Percentiles rank a stretch among this genome's conserved stretches.
Conservation (phyloP, 2,113 vertebrate species). For the Nicator chloris region DNA sequence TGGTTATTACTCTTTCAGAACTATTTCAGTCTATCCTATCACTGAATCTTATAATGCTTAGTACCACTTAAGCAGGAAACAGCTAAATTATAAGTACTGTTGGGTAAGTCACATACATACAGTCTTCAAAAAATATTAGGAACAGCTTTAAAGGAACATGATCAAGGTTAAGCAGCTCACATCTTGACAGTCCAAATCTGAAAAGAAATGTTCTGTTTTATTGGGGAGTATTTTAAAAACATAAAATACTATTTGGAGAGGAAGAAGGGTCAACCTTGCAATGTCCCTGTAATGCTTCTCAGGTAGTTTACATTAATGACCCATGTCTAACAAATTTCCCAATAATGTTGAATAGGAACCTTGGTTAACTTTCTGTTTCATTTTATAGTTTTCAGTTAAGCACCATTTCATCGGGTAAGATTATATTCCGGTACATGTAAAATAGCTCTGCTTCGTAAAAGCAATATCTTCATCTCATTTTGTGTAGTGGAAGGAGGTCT, state of each 20-base stretch:
- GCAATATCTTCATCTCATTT: background rate
- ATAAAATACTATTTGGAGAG: background rate
- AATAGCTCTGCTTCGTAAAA: background rate
- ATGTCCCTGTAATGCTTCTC: background rate
- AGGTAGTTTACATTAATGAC: conserved; percentile 24
- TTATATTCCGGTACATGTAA: background rate
- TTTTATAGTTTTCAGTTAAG: conserved; percentile 44
- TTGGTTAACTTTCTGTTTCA: conserved; percentile 35
- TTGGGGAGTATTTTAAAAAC: background rate
- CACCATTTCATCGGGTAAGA: background rate
- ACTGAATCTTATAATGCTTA: background rate
- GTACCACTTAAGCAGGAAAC: background rate
- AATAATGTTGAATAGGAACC: conserved; percentile 13
- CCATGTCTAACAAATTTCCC: conserved; percentile 19
- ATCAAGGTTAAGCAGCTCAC: background rate
- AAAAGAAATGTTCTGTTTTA: conserved; percentile 40
- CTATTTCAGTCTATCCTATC: background rate
- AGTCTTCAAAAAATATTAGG: background rate
- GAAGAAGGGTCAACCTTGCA: background rate
- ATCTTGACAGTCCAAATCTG: background rate
- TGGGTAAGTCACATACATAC: background rate
- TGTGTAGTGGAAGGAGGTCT: background rate
- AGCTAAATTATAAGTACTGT: background rate
- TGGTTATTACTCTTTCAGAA: background rate
- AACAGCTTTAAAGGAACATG: background rate